phyloP scores from a whole-genome alignment of 2,113 vertebrate genomes.

The Leptocoma aspasia region DNA sequence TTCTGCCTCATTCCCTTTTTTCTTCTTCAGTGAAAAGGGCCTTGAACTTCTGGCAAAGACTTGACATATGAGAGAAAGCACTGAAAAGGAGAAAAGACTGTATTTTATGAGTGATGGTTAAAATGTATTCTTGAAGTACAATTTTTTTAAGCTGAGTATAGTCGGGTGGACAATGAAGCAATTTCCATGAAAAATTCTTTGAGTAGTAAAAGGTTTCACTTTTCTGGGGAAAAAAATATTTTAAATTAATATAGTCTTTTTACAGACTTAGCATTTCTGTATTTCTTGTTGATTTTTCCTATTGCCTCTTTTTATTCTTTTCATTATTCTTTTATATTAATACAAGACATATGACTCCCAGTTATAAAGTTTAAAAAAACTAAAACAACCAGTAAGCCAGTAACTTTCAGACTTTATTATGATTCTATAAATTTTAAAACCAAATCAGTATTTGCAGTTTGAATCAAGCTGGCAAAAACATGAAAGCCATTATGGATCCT shows the following conservation, averaged over 20 bases:
- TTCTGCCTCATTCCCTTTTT: background rate
- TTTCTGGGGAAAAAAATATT: background rate
- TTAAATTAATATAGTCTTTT: background rate
- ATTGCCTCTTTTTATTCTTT: background rate
- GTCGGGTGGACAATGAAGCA: background rate
- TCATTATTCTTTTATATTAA: background rate
- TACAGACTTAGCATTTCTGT: background rate
- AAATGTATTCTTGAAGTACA: background rate
- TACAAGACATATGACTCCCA: background rate
- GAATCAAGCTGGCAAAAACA: background rate
- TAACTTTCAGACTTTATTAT: background rate
- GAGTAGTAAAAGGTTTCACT: background rate
- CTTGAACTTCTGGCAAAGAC: constrained; percentile 10
- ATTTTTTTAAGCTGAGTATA: background rate
- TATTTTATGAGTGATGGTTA: background rate
- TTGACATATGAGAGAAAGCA: background rate
- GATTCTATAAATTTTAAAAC: background rate
- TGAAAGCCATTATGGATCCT: background rate
- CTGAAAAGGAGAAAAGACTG: background rate
- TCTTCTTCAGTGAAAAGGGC: background rate
- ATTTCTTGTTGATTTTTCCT: background rate
- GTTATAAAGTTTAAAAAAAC: background rate
- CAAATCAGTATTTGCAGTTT: background rate
- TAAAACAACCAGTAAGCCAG: background rate
- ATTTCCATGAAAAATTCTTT: constrained; percentile 21